Evolutionary conservation across 1,140 invertebrate species (phyloP).

Genomic region (Apocrypta bakeri): DNA sequence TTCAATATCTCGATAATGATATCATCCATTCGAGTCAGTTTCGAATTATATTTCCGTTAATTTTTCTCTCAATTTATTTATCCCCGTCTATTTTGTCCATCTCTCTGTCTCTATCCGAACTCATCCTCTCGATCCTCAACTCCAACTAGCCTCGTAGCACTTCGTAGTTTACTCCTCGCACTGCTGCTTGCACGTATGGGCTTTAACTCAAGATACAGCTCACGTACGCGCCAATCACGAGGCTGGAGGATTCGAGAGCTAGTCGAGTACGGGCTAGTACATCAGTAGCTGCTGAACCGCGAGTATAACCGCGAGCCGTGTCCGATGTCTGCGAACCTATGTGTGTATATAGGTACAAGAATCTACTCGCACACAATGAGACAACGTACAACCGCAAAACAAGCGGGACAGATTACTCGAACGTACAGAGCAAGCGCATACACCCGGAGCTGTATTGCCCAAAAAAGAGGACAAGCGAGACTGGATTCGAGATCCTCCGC

Average conservation of each 20-base stretch:
- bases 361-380: too few relatives aligned
- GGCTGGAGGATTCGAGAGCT: conserved; percentile 63
- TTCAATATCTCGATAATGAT: too few relatives aligned
- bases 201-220: conserved; percentile 61
- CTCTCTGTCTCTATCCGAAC: neutral
- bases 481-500: neutral
- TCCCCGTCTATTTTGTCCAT: neutral
- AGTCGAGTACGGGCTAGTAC: conserved; percentile 31
- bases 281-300: neutral
- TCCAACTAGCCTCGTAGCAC: neutral
- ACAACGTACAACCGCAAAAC: neutral
- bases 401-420: conserved; percentile 6
- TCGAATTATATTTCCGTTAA: too few relatives aligned
- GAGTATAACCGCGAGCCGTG: conserved; percentile 9
- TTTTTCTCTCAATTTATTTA: neutral
- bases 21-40: too few relatives aligned
- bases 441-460: too few relatives aligned
- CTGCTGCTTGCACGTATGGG: conserved; percentile 64
- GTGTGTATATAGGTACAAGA: neutral
- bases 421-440: too few relatives aligned
- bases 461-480: neutral
- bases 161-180: conserved; percentile 21
- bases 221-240: conserved; percentile 68
- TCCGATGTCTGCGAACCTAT: neutral
- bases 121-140: neutral